A percentile compares a stretch with the other conserved stretches of the same genome.
These are phyloP conservation scores for Coptodon bakossiorum DNA, from an alignment of 2,113 vertebrate genomes.

Conservation along the genomic window DNA sequence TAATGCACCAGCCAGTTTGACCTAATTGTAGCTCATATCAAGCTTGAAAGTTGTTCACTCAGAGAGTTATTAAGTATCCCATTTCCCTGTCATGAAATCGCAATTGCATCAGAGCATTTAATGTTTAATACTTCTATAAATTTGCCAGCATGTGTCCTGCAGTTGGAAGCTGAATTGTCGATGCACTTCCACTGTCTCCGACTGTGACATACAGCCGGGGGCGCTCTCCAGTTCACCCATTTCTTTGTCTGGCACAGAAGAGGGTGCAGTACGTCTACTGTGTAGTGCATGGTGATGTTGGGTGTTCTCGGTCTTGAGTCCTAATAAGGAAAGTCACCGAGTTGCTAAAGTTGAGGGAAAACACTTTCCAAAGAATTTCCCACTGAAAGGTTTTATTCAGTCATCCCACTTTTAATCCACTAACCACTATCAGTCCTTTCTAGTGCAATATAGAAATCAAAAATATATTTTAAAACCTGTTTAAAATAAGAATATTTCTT, in stretches of 20 bases:
- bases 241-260: not conserved
- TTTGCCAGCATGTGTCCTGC: conserved; percentile 49
- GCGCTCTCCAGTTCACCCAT: conserved; percentile 7
- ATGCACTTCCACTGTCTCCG: conserved; percentile 13
- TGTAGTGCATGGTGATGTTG: not conserved
- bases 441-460: not conserved
- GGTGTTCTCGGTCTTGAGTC: not conserved
- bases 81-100: conserved; percentile 58
- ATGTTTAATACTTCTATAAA: conserved; percentile 68
- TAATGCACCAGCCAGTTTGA: conserved; percentile 51
- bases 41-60: conserved; percentile 32
- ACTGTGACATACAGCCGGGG: conserved; percentile 37
- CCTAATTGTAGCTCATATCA: conserved; percentile 63
- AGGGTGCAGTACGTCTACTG: not conserved
- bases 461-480: not conserved
- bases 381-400: not conserved
- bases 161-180: not conserved
- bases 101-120: conserved; percentile 59
- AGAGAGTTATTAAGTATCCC: conserved; percentile 55
- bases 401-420: not conserved
- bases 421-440: not conserved
- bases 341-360: not conserved
- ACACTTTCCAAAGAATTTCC: conserved; percentile 22
- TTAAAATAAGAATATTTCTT: not conserved
- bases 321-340: conserved; percentile 38